These are phyloP conservation scores for Bombus soroeensis DNA, from an alignment of 1,140 invertebrate species.

Conservation along the genomic window DNA sequence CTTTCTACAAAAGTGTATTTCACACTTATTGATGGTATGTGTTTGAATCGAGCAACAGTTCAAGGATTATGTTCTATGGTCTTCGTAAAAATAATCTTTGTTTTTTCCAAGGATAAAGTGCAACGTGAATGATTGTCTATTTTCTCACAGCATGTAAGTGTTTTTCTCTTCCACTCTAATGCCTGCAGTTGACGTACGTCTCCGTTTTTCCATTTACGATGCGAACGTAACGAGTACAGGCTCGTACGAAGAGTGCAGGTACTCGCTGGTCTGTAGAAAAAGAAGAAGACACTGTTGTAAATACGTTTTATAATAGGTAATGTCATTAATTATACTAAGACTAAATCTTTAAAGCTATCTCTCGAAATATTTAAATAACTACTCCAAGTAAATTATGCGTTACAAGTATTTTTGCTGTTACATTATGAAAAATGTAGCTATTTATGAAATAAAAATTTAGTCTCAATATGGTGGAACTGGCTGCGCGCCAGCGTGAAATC, in stretches of 20 bases:
- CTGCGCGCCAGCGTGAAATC: background rate
- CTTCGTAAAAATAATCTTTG: constrained; percentile 39
- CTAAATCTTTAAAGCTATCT: constrained; percentile 14
- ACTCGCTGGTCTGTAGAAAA: constrained; percentile 74
- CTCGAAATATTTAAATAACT: background rate
- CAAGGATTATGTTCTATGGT: constrained; percentile 16
- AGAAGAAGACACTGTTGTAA: constrained; percentile 35
- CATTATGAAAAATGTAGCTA: background rate
- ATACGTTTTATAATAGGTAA: background rate
- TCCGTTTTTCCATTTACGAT: constrained; percentile 77
- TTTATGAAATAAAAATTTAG: too few species aligned
- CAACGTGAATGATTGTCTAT: constrained; percentile 53
- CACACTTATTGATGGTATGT: too few species aligned
- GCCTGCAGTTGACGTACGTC: constrained; percentile 77
- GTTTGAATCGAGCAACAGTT: background rate
- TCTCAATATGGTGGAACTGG: background rate
- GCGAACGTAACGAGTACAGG: constrained; percentile 82
- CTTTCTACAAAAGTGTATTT: background rate
- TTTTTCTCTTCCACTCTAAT: constrained; percentile 62
- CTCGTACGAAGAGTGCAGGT: constrained; percentile 81
- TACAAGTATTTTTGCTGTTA: background rate
- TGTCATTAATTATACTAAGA: constrained; percentile 19
- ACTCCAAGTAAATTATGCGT: background rate
- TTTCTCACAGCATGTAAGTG: constrained; percentile 39
- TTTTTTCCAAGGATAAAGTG: constrained; percentile 41